These are phyloP conservation scores for Pyrrhia umbra DNA, from an alignment of 2,888 invertebrate species.

Conservation along the genomic window DNA sequence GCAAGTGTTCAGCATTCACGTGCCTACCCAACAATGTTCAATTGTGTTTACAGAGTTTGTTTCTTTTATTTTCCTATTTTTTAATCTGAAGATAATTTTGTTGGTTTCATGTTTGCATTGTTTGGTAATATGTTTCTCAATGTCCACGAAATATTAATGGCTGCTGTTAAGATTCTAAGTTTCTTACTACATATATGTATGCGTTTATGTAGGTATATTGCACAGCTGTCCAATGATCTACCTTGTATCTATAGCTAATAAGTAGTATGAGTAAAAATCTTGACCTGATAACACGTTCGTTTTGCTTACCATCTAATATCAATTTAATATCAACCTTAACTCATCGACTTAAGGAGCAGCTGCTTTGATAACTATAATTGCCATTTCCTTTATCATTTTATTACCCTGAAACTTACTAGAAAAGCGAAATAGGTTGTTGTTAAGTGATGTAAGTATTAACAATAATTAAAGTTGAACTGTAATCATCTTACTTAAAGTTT, in stretches of 20 bases:
- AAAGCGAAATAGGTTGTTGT: neutral
- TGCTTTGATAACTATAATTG: no score
- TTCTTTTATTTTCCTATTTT: constrained; percentile 32
- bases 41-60: constrained; percentile 54
- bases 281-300: no score
- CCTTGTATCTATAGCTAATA: no score
- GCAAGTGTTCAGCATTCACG: constrained; percentile 64
- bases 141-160: neutral
- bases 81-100: neutral
- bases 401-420: constrained; percentile 8
- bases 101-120: constrained; percentile 3
- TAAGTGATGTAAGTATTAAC: no score
- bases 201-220: constrained; percentile 7
- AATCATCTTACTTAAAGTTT: neutral
- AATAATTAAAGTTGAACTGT: neutral
- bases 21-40: constrained; percentile 47
- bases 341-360: no score
- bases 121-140: neutral
- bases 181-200: constrained; percentile 21
- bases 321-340: no score
- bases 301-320: no score
- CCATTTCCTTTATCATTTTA: constrained; percentile 25
- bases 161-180: no score
- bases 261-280: no score
- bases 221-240: no score